Percentiles rank a stretch among this genome's conserved stretches.
phyloP scores from a whole-genome alignment of 2,113 vertebrate species.

The Bungarus multicinctus region DNA sequence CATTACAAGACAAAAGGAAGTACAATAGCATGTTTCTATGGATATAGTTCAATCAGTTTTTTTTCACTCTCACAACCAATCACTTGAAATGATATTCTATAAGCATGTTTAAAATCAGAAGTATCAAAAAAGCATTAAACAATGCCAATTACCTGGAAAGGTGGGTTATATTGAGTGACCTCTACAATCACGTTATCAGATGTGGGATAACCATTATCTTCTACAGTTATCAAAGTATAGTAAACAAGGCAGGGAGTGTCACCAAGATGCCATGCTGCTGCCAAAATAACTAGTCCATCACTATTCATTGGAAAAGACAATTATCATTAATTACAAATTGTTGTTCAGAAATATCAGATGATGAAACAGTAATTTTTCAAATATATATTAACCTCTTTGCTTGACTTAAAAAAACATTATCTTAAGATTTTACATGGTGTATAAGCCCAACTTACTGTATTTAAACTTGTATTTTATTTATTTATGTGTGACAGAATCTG shows the following conservation, averaged over 20 bases:
- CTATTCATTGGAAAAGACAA: constrained; percentile 60
- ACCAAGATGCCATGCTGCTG: constrained; percentile 87
- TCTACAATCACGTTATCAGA: constrained; percentile 86
- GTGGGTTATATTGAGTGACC: constrained; percentile 88
- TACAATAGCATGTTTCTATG: background rate
- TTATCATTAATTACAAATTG: background rate
- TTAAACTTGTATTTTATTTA: background rate
- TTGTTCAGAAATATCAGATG: background rate
- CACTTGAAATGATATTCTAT: background rate
- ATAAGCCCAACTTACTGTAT: background rate
- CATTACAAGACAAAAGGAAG: background rate
- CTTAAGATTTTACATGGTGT: background rate
- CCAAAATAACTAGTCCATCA: constrained; percentile 86
- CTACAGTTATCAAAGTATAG: constrained; percentile 86
- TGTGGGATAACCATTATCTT: constrained; percentile 76
- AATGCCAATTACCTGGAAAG: constrained; percentile 79
- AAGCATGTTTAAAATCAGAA: background rate
- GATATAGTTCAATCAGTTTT: background rate
- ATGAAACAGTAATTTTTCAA: background rate
- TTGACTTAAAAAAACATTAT: background rate
- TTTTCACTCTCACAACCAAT: background rate
- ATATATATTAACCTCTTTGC: background rate
- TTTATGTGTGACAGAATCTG: background rate
- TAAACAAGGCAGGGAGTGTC: constrained; percentile 87
- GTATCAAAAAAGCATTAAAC: background rate